Base-by-base conservation (phyloP, 1,140 invertebrate genomes). In the Caenorhabditis latens region DNA sequence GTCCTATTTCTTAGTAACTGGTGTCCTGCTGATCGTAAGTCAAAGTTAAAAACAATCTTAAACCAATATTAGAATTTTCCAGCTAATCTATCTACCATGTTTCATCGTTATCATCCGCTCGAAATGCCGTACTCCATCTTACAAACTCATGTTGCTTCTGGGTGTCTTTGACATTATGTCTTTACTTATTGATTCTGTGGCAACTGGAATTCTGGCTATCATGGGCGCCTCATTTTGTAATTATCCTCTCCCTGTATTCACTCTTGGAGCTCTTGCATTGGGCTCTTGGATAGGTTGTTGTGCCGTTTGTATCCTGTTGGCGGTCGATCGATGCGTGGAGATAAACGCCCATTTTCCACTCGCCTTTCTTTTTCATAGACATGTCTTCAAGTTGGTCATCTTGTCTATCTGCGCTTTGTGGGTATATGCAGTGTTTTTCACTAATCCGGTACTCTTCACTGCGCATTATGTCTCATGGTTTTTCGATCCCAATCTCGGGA, bases 41-140 rank as follows among this genome's bases (percentile, higher is more conserved):
- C 1, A 58, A 11, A 16, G 50, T 50, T 16, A 1, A 2, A 50
- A 50, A 50, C 55, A 14, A 16, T n/a, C 8, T 7, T 14, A n/a
- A 58, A 58, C 13, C 14, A 21, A n/a, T n/a, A 8, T 58, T 6
- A 11, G 1, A 58, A n/a, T 4, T 53, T 75, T 86, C 19, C 55
- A 96, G 32, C 98, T 99, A 90, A 95, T 97, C 96, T 98, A 94
- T 46, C 7, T 67, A 55, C 14, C 43, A 21, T 86, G 86, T 43
- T 50, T 87, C 53, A 13, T 55, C 13, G 67, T 40, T 1, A 75
- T 86, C 24, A 6, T 75, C 4, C n/a, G 14, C 8, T n/a, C 19
- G 5, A 61, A 75, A 40, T 50, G 86, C 6, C 67, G 85, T 16
- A 16, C 43, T 32, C 42, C 67, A 42, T 48, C 75, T n/a, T 84